Conservation (phyloP, 64 coral and sea anemone genomes). For the Stichodactyla helianthus region DNA sequence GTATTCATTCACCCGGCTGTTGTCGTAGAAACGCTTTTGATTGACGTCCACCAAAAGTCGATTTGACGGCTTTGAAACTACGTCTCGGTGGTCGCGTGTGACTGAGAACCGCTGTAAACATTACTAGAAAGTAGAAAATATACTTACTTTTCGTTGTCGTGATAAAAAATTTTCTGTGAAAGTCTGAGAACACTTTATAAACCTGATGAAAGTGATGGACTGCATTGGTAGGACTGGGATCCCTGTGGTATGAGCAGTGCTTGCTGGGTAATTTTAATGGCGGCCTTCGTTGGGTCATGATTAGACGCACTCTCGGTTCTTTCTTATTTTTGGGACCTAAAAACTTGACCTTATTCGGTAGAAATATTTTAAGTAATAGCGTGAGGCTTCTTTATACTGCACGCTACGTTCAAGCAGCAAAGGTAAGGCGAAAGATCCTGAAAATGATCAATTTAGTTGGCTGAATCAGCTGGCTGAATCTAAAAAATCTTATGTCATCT, state of each 20-base stretch:
- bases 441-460: not conserved
- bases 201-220: not conserved
- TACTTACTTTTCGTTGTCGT: not conserved
- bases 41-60: too few relatives aligned
- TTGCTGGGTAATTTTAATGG: slow-evolving; percentile 57
- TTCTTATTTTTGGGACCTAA: not conserved
- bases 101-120: too few relatives aligned
- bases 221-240: not conserved
- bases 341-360: not conserved
- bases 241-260: slow-evolving; percentile 11
- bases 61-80: too few relatives aligned
- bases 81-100: too few relatives aligned
- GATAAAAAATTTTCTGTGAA: not conserved
- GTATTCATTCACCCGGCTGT: too few relatives aligned
- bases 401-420: not conserved
- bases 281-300: slow-evolving; percentile 7
- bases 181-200: too few relatives aligned
- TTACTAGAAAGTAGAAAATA: not conserved
- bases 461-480: not conserved
- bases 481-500: not conserved
- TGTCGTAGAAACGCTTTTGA: too few relatives aligned
- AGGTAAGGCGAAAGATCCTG: not conserved
- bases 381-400: not conserved
- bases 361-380: not conserved
- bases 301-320: not conserved